Conservation (phyloP, 2,888 invertebrate species). For the Cybosia mesomella region DNA sequence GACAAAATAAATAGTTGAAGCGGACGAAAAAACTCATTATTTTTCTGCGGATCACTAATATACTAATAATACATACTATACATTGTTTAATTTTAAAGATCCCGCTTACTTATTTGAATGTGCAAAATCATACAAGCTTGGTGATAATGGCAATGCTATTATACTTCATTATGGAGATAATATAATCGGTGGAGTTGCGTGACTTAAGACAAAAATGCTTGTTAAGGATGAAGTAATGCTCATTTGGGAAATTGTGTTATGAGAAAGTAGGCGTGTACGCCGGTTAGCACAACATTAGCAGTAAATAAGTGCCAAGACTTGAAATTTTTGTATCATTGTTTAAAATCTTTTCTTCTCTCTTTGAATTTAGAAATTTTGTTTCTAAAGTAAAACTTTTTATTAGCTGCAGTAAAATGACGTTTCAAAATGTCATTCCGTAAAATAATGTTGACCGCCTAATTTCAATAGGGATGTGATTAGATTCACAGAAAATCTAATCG, state of each 20-base stretch:
- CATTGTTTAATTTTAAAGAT: slow-evolving; percentile 3
- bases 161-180: slow-evolving; percentile 13
- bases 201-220: neutral
- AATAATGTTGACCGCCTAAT: no score
- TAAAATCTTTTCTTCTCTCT: neutral
- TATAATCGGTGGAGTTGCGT: slow-evolving; percentile 9
- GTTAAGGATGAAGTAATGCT: slow-evolving; percentile 5
- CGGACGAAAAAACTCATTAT: neutral
- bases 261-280: neutral
- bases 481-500: no score
- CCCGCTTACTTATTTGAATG: neutral
- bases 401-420: no score
- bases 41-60: slow-evolving; percentile 6
- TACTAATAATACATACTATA: neutral
- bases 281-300: neutral
- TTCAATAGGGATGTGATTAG: no score
- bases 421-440: no score
- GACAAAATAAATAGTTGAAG: neutral
- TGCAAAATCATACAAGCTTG: neutral
- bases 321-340: neutral
- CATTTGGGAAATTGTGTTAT: neutral
- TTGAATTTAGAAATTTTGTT: no score
- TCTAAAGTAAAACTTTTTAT: no score
- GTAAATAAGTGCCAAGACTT: neutral
- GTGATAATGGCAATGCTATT: slow-evolving; percentile 4